Evolutionary conservation across 1,140 invertebrate genomes (phyloP).

Genomic region (Monomorium pharaonis): DNA sequence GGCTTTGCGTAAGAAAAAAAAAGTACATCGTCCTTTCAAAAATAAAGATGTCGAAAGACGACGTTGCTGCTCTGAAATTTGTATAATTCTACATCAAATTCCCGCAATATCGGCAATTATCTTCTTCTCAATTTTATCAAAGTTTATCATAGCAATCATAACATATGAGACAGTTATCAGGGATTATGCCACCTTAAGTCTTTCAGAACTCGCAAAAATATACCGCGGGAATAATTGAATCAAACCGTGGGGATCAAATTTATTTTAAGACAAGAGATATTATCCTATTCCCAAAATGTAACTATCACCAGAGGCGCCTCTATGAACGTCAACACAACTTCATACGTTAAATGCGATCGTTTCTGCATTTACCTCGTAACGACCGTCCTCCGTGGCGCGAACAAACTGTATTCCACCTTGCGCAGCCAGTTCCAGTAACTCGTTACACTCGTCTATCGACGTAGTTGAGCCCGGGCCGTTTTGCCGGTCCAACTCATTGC

Average conservation of each 20-base stretch:
- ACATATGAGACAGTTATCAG: not conserved
- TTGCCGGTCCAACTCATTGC: conserved; percentile 56
- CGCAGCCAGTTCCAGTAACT: conserved; percentile 82
- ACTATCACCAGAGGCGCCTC: not conserved
- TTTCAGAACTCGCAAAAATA: not conserved
- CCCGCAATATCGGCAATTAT: not conserved
- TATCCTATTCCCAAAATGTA: not conserved
- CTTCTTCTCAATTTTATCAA: not conserved
- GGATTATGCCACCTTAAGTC: not conserved
- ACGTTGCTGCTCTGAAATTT: not conserved
- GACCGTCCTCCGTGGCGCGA: conserved; percentile 83
- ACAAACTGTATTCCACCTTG: conserved; percentile 85
- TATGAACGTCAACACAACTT: not conserved
- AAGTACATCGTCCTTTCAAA: conserved; percentile 7
- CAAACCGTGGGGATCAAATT: not conserved
- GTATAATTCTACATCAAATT: not conserved
- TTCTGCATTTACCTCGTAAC: conserved; percentile 84
- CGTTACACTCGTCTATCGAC: conserved; percentile 79
- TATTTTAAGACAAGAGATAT: not conserved
- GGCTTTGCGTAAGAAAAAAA: conserved; percentile 12
- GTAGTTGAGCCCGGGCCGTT: conserved; percentile 51
- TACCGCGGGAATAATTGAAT: not conserved
- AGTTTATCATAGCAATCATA: not conserved
- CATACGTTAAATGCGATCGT: conserved; percentile 62
- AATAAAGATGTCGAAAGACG: conserved; percentile 31